These are phyloP conservation scores for Homarus americanus DNA, from an alignment of 1,140 invertebrate genomes.

Conservation along the genomic window DNA sequence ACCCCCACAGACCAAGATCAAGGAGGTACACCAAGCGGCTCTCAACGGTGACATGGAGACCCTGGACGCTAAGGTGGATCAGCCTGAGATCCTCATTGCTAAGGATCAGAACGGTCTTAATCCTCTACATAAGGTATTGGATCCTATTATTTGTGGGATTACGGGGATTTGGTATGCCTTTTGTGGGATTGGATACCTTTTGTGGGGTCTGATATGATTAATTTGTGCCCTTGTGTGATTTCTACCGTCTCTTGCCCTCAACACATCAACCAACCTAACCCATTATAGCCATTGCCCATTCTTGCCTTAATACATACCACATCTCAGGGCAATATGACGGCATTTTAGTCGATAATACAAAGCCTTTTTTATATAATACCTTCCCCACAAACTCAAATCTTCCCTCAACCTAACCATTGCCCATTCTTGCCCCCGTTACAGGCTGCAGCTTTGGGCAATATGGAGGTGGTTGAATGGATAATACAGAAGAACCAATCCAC, in stretches of 20 bases:
- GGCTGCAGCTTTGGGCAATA: slow-evolving; percentile 88
- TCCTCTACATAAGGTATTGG: slow-evolving; percentile 87
- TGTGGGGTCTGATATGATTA: neutral
- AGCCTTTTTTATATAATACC: too few species aligned
- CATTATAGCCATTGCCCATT: too few species aligned
- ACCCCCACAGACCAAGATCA: slow-evolving; percentile 86
- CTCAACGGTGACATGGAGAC: slow-evolving; percentile 86
- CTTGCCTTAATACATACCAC: too few species aligned
- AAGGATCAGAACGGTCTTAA: slow-evolving; percentile 90
- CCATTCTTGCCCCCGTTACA: slow-evolving; percentile 78
- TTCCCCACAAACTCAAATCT: too few species aligned
- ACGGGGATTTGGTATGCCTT: too few species aligned
- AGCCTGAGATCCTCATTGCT: slow-evolving; percentile 85
- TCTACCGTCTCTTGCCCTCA: too few species aligned
- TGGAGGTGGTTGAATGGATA: slow-evolving; percentile 86
- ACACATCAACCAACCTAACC: too few species aligned
- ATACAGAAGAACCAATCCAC: slow-evolving; percentile 84
- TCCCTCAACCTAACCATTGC: neutral
- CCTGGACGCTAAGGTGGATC: slow-evolving; percentile 83
- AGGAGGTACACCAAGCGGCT: slow-evolving; percentile 87
- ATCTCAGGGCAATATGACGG: too few species aligned
- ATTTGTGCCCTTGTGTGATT: too few species aligned
- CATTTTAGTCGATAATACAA: too few species aligned
- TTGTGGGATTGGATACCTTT: neutral
- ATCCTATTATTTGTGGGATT: neutral